Conservation (phyloP, 2,113 vertebrate genomes). For the Podarcis muralis region DNA sequence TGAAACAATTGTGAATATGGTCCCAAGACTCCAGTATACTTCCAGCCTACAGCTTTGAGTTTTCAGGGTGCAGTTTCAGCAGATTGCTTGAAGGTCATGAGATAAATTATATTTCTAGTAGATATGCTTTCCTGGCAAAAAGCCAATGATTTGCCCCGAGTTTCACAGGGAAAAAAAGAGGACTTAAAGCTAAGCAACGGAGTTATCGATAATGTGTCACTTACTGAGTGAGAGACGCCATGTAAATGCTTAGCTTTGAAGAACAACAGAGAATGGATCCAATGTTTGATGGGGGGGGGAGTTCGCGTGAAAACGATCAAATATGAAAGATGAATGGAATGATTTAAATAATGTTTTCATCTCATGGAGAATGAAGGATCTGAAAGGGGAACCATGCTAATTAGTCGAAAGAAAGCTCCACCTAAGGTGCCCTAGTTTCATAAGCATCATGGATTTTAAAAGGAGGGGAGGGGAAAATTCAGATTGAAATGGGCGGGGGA, state of each 20-base stretch:
- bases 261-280: slow-evolving; percentile 77
- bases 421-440: not conserved
- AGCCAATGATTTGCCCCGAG: slow-evolving; percentile 12
- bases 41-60: not conserved
- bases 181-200: slow-evolving; percentile 61
- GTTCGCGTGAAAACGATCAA: slow-evolving; percentile 74
- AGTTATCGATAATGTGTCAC: slow-evolving; percentile 62
- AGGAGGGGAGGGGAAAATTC: not conserved
- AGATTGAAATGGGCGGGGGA: not conserved
- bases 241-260: slow-evolving; percentile 81
- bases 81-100: slow-evolving; percentile 27
- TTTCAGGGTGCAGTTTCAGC: slow-evolving; percentile 27
- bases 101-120: not conserved
- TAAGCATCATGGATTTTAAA: not conserved
- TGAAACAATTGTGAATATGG: not conserved
- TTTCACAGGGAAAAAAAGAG: not conserved
- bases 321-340: slow-evolving; percentile 69
- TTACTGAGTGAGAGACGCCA: slow-evolving; percentile 65
- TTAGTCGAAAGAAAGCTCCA: slow-evolving; percentile 62
- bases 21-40: not conserved
- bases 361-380: slow-evolving; percentile 61
- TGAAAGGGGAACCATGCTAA: slow-evolving; percentile 67
- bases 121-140: slow-evolving; percentile 1
- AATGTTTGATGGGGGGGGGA: slow-evolving; percentile 80
- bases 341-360: slow-evolving; percentile 70